Evolutionary conservation across 2,888 invertebrate genomes (phyloP).

Genomic region (Cheilosia soror): DNA sequence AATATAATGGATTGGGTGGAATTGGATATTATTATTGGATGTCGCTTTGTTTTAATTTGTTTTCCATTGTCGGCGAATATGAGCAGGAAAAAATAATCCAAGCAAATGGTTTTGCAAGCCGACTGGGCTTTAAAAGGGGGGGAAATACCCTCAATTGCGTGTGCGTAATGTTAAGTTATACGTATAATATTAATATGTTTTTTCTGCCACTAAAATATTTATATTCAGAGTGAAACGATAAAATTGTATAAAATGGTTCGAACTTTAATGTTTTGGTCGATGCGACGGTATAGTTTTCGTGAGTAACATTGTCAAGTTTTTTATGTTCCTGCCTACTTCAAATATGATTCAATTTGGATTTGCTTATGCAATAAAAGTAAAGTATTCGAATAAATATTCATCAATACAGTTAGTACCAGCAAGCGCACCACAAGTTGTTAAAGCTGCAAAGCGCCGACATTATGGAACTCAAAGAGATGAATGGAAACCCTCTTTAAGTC

Average conservation of each 20-base stretch:
- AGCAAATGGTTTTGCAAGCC: constrained; percentile 14
- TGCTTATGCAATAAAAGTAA: too few species aligned
- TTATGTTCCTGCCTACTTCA: too few species aligned
- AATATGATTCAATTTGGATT: too few species aligned
- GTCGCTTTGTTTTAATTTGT: constrained; percentile 56
- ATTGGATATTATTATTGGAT: constrained; percentile 50
- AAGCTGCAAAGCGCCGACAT: too few species aligned
- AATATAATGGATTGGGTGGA: constrained; percentile 49
- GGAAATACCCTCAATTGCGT: constrained; percentile 27
- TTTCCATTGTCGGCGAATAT: constrained; percentile 45
- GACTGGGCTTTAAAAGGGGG: neutral
- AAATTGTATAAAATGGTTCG: constrained; percentile 1
- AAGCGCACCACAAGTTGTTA: too few species aligned
- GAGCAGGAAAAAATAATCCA: constrained; percentile 35
- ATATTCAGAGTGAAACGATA: constrained; percentile 13
- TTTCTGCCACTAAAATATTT: constrained; percentile 7
- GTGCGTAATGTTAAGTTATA: constrained; percentile 42
- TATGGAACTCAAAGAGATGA: too few species aligned
- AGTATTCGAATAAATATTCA: too few species aligned
- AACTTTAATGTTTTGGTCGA: too few species aligned
- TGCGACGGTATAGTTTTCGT: too few species aligned
- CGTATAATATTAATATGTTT: neutral
- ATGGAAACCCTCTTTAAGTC: too few species aligned
- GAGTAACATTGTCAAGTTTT: too few species aligned
- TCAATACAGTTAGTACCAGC: too few species aligned